Evolutionary conservation across 2,113 vertebrate species (phyloP).

Genomic region (Lepus europaeus): DNA sequence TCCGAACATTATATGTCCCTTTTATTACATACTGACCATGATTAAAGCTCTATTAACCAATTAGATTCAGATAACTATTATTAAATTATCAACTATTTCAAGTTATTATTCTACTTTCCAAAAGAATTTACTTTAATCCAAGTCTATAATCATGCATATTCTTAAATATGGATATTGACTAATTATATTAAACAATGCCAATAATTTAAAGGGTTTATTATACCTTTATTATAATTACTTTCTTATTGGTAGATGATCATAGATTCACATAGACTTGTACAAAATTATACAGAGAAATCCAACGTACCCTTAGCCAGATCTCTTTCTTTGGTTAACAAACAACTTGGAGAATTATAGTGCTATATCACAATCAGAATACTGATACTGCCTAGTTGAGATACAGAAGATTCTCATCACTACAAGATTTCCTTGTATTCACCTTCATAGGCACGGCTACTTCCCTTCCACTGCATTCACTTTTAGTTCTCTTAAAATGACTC

Average conservation of each 20-base stretch:
- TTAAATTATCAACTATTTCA: neutral
- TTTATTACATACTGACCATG: neutral
- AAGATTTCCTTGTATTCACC: neutral
- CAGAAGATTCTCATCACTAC: neutral
- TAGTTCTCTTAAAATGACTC: neutral
- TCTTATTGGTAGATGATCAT: neutral
- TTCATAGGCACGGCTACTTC: neutral
- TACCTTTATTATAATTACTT: neutral
- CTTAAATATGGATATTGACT: neutral
- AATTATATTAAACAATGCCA: neutral
- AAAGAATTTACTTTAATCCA: neutral
- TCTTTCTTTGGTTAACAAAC: neutral
- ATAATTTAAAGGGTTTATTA: neutral
- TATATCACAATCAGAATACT: neutral
- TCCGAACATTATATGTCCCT: neutral
- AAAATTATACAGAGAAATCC: neutral
- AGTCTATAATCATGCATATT: neutral
- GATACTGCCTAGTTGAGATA: neutral
- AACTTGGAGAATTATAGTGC: neutral
- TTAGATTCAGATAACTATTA: neutral
- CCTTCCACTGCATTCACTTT: neutral
- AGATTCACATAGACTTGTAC: neutral
- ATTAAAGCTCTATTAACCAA: neutral
- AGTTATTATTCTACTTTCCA: neutral
- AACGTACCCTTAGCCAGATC: neutral